Percentiles rank a stretch among this genome's conserved stretches.
phyloP scores from a whole-genome alignment of 1,140 invertebrate genomes.

The Drosophila albomicans region DNA sequence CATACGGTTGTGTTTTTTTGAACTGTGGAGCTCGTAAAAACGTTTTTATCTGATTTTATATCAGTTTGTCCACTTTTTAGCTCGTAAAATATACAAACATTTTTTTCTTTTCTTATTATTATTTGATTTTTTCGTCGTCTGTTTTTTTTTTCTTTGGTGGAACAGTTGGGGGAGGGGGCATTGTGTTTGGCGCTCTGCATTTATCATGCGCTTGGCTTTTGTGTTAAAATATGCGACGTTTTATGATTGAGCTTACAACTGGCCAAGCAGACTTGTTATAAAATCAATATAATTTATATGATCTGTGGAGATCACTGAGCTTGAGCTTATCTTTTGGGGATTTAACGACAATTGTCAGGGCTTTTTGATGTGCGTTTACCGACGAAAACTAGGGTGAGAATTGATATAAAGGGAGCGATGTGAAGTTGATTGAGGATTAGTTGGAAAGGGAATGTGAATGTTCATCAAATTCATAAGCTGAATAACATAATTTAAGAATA shows the following conservation, averaged over 20 bases:
- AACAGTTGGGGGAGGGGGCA: not conserved
- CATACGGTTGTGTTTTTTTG: constrained; percentile 1
- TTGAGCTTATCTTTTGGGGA: constrained; percentile 12
- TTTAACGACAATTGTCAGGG: not conserved
- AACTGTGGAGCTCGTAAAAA: constrained; percentile 51
- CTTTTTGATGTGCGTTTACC: not conserved
- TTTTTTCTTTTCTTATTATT: constrained; percentile 28
- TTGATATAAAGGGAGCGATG: not conserved
- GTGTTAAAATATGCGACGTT: constrained; percentile 53
- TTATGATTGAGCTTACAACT: constrained; percentile 37
- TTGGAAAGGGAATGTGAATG: too few relatives aligned
- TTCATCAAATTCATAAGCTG: too few relatives aligned
- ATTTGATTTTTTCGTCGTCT: constrained; percentile 25
- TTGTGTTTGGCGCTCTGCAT: constrained; percentile 46
- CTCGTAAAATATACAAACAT: constrained; percentile 62
- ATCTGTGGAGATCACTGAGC: constrained; percentile 19
- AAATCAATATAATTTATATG: constrained; percentile 49
- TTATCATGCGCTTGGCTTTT: constrained; percentile 48
- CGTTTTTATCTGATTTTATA: constrained; percentile 61
- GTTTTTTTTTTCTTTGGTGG: not conserved
- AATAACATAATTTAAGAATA: too few relatives aligned
- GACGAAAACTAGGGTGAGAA: not conserved
- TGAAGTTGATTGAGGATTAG: too few relatives aligned
- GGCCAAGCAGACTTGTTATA: constrained; percentile 40
- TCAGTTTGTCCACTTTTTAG: constrained; percentile 64